Percentiles rank a stretch among this genome's conserved stretches.
These are phyloP conservation scores for Euwallacea fornicatus DNA, from an alignment of 1,140 invertebrate genomes.

Conservation along the genomic window DNA sequence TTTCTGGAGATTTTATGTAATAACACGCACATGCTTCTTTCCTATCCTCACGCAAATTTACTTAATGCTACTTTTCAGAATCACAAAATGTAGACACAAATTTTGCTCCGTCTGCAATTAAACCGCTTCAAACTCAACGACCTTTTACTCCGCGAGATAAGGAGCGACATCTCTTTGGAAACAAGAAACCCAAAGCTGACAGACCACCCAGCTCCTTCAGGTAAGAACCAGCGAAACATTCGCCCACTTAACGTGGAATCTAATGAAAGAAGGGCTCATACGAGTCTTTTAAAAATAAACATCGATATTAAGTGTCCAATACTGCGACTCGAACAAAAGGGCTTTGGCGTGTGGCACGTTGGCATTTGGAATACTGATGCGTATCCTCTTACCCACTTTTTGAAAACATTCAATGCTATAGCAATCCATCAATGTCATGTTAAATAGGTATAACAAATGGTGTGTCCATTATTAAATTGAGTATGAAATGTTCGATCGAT, in stretches of 20 bases:
- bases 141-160: slow-evolving; percentile 80
- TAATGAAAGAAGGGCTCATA: not conserved
- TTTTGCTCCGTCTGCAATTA: slow-evolving; percentile 46
- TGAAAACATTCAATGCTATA: not conserved
- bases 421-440: slow-evolving; percentile 1
- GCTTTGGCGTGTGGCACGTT: too few relatives aligned
- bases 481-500: not conserved
- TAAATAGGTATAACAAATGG: not conserved
- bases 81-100: slow-evolving; percentile 48
- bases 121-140: slow-evolving; percentile 67
- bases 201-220: slow-evolving; percentile 79
- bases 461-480: slow-evolving; percentile 1
- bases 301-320: not conserved
- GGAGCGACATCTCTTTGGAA: slow-evolving; percentile 69
- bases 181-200: slow-evolving; percentile 57
- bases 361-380: too few relatives aligned
- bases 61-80: slow-evolving; percentile 39
- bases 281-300: too few relatives aligned
- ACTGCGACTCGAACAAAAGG: not conserved
- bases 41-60: not conserved
- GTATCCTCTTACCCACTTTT: not conserved
- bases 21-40: too few relatives aligned
- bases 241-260: not conserved
- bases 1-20: too few relatives aligned
- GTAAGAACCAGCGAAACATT: slow-evolving; percentile 50